Evolutionary conservation across 64 coral and sea anemone genomes (phyloP).

Genomic region (Acropora tenuis): DNA sequence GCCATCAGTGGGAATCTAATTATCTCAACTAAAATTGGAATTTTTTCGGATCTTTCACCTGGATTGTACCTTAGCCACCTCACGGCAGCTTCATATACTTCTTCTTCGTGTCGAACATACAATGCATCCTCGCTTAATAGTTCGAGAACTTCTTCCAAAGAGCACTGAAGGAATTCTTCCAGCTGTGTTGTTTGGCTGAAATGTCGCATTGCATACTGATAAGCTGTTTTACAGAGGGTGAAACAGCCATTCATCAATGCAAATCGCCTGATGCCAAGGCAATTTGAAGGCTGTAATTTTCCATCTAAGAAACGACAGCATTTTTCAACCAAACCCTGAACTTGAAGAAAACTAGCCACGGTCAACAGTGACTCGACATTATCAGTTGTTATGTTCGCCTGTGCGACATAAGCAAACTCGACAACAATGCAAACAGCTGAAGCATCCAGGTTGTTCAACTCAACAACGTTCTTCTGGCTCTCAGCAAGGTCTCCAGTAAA

Average conservation of each 20-base stretch:
- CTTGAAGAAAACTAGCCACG: conserved; percentile 79
- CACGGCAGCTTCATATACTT: conserved; percentile 66
- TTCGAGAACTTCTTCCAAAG: conserved; percentile 65
- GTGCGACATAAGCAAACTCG: conserved; percentile 75
- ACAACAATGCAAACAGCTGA: conserved; percentile 74
- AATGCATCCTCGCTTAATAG: conserved; percentile 80
- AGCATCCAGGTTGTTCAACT: conserved; percentile 79
- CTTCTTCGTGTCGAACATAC: conserved; percentile 72
- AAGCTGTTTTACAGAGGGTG: conserved; percentile 58
- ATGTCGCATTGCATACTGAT: conserved; percentile 79
- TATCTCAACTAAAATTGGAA: conserved; percentile 49
- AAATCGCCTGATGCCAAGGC: conserved; percentile 88
- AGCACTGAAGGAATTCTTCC: conserved; percentile 79
- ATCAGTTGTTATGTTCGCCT: conserved; percentile 76
- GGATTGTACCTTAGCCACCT: conserved; percentile 73
- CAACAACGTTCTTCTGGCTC: conserved; percentile 66
- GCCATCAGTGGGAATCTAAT: conserved; percentile 84
- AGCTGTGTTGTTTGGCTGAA: conserved; percentile 73
- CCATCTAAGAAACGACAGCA: conserved; percentile 84
- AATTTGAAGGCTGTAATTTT: conserved; percentile 88
- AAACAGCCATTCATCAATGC: conserved; percentile 79
- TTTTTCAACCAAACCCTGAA: conserved; percentile 72
- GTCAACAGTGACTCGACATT: conserved; percentile 88
- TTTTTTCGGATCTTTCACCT: conserved; percentile 56
- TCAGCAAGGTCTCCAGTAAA: conserved; percentile 89